These are phyloP conservation scores for Tympanoctomys barrerae DNA, from an alignment of 2,797 vertebrate species.

Conservation along the genomic window DNA sequence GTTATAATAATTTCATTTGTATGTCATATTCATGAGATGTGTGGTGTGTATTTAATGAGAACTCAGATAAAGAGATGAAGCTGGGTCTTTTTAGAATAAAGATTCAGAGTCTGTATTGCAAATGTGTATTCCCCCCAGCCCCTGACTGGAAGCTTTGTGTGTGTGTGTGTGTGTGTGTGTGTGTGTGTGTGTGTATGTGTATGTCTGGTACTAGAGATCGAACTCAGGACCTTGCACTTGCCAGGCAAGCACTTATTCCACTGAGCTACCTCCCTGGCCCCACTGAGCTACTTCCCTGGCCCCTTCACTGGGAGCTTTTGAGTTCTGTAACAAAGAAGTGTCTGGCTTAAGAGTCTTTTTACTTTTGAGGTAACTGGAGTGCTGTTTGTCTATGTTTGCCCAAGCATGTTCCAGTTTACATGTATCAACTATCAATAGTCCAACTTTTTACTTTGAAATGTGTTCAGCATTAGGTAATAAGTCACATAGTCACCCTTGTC, in stretches of 20 bases:
- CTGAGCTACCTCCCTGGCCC: too few relatives aligned
- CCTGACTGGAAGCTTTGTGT: background rate
- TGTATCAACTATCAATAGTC: background rate
- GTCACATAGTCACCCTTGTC: background rate
- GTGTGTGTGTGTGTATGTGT: too few relatives aligned
- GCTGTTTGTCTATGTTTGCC: background rate
- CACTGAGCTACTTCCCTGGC: too few relatives aligned
- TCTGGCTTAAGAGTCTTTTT: constrained; percentile 9
- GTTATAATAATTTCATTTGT: constrained; percentile 74
- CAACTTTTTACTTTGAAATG: constrained; percentile 7
- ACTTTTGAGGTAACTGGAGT: background rate
- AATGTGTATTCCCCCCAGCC: background rate
- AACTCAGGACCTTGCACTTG: too few relatives aligned
- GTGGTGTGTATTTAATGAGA: constrained; percentile 70
- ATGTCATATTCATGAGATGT: constrained; percentile 49
- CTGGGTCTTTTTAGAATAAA: constrained; percentile 17
- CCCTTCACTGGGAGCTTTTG: background rate
- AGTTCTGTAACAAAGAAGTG: background rate
- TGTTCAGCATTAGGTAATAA: background rate
- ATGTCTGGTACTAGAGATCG: too few relatives aligned
- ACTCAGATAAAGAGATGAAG: background rate
- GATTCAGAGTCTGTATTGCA: background rate
- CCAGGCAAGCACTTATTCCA: too few relatives aligned
- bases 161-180: too few relatives aligned
- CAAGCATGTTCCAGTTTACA: background rate